phyloP scores from a whole-genome alignment of 2,113 vertebrate genomes.

The Otus sunia region DNA sequence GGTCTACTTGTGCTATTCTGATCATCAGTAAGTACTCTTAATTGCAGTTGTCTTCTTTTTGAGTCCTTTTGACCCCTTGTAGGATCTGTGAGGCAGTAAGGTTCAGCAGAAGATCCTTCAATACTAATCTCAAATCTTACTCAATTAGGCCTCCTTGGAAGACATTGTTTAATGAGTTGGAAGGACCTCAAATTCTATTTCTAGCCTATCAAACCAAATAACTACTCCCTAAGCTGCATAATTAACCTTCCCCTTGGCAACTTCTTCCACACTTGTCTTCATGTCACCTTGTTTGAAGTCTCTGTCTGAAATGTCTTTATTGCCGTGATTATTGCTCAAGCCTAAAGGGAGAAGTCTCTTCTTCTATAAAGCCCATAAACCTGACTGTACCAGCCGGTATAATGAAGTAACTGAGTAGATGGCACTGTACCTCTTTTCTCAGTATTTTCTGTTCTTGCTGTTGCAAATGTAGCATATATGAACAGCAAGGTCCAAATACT shows the following conservation, averaged over 20 bases:
- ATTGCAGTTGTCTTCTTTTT: neutral
- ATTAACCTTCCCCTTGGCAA: slow-evolving; percentile 5
- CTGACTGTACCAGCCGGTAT: neutral
- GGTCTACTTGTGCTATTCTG: neutral
- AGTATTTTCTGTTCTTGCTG: neutral
- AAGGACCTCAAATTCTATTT: slow-evolving; percentile 17
- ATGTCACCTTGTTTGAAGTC: neutral
- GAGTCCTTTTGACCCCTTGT: neutral
- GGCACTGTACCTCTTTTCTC: neutral
- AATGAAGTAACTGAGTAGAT: neutral
- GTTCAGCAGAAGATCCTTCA: neutral
- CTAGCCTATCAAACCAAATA: neutral
- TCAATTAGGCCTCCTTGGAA: slow-evolving; percentile 1
- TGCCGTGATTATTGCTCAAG: neutral
- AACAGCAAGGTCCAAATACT: neutral
- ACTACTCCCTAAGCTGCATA: neutral
- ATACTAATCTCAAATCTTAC: slow-evolving; percentile 5
- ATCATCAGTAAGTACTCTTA: neutral
- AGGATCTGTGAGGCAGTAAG: neutral
- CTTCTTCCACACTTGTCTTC: neutral
- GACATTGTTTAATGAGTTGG: slow-evolving; percentile 14
- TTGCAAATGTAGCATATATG: neutral
- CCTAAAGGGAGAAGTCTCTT: neutral
- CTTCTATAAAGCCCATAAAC: neutral
- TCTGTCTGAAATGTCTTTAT: neutral